Conservation (phyloP, 2,113 vertebrate species). For the Uria aalge region DNA sequence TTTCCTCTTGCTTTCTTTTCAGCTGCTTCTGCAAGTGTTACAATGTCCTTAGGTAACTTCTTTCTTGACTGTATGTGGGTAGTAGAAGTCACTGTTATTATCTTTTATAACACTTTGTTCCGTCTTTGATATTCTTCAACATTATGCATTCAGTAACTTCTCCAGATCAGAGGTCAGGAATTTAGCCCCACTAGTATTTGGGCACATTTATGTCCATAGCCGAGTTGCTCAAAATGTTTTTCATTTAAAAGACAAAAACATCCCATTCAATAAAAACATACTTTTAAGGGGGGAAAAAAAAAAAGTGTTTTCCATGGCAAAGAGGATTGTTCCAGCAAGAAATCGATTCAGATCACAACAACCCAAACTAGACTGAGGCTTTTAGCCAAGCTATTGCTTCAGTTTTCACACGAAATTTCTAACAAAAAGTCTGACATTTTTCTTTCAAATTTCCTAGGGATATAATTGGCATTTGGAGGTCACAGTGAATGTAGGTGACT, state of each 20-base stretch:
- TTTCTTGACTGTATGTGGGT: neutral
- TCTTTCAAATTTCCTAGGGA: neutral
- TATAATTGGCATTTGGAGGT: neutral
- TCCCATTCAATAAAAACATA: neutral
- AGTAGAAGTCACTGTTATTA: constrained; percentile 43
- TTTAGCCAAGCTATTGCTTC: neutral
- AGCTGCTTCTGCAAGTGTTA: neutral
- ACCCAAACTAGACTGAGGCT: neutral
- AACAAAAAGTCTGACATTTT: neutral
- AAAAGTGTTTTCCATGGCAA: neutral
- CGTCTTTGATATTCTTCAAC: constrained; percentile 8
- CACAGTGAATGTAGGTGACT: neutral
- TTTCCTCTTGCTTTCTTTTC: constrained; percentile 13
- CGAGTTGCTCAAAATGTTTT: neutral
- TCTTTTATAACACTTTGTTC: constrained; percentile 32
- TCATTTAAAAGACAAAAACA: neutral
- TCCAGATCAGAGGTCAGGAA: constrained; percentile 41
- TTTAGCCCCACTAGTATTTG: neutral
- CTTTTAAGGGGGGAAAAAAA: neutral
- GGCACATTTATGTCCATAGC: neutral
- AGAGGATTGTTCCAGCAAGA: neutral
- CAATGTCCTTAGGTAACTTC: constrained; percentile 43
- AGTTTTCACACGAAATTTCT: neutral
- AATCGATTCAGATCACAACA: neutral
- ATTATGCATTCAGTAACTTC: constrained; percentile 14